Evolutionary conservation across 2,888 invertebrate genomes (phyloP).

Genomic region (Pycnomerus fuliginosus): DNA sequence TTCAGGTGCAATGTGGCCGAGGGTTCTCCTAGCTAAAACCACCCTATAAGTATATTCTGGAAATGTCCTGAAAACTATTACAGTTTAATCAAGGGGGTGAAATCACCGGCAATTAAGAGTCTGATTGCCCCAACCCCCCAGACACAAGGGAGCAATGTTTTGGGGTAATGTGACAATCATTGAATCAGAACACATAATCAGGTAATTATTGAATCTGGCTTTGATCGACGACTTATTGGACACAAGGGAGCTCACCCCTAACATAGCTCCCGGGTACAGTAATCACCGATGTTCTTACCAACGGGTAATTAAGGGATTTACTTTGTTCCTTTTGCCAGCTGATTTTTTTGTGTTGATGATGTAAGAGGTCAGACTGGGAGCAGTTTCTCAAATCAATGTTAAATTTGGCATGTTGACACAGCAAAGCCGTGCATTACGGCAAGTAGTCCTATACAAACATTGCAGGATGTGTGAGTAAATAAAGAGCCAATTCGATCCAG

Average conservation of each 20-base stretch:
- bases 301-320: not conserved
- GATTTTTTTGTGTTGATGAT: not conserved
- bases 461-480: conserved; percentile 42
- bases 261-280: conserved; percentile 3
- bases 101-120: no score
- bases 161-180: conserved; percentile 47
- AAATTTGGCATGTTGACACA: conserved; percentile 42
- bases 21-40: no score
- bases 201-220: conserved; percentile 51
- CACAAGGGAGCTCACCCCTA: conserved; percentile 14
- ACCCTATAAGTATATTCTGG: no score
- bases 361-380: conserved; percentile 10
- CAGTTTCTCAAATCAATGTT: conserved; percentile 42
- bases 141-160: conserved; percentile 45
- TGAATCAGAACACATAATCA: conserved; percentile 48
- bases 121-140: no score
- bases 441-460: conserved; percentile 46
- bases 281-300: conserved; percentile 2
- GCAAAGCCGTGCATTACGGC: conserved; percentile 48
- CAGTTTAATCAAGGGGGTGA: no score
- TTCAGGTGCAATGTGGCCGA: no score
- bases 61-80: no score
- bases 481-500: conserved; percentile 37
- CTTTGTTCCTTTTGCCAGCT: not conserved
- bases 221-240: conserved; percentile 46